Evolutionary conservation across 2,797 vertebrate species (phyloP).

Genomic region (Linurgus olivaceus): DNA sequence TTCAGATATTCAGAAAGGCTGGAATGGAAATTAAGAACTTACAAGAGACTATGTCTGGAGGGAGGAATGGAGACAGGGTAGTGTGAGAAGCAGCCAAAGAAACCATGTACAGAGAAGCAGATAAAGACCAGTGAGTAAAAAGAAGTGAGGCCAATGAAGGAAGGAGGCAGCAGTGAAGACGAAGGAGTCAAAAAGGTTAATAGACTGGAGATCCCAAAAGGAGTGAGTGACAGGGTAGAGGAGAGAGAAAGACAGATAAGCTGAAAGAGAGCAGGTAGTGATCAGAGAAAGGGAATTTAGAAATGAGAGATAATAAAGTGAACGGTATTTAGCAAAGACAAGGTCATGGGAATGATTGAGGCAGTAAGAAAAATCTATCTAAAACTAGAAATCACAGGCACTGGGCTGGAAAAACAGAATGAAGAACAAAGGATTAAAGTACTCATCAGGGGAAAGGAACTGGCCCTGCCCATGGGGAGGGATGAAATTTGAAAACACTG

Average conservation of each 20-base stretch:
- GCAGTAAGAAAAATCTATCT: constrained; percentile 1
- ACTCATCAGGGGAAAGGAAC: background rate
- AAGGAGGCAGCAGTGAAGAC: constrained; percentile 23
- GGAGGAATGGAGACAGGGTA: background rate
- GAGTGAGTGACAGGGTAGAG: constrained; percentile 52
- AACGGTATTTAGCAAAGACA: constrained; percentile 54
- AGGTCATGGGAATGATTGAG: constrained; percentile 48
- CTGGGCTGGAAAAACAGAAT: background rate
- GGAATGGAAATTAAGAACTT: constrained; percentile 4
- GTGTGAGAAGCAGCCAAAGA: background rate
- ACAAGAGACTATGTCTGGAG: background rate
- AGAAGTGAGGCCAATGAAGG: constrained; percentile 25
- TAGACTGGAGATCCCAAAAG: constrained; percentile 59
- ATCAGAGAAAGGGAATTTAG: constrained; percentile 53
- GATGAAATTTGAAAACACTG: background rate
- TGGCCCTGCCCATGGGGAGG: background rate
- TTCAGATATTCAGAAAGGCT: background rate
- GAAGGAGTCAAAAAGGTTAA: constrained; percentile 64
- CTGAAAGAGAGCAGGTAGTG: constrained; percentile 37
- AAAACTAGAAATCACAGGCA: background rate
- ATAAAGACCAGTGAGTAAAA: constrained; percentile 27
- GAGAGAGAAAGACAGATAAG: constrained; percentile 45
- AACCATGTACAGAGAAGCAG: background rate
- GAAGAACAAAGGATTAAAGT: background rate
- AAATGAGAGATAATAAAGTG: constrained; percentile 48